These are phyloP conservation scores for Drosophila kurseongensis DNA, from an alignment of 1,140 invertebrate genomes.

Conservation along the genomic window DNA sequence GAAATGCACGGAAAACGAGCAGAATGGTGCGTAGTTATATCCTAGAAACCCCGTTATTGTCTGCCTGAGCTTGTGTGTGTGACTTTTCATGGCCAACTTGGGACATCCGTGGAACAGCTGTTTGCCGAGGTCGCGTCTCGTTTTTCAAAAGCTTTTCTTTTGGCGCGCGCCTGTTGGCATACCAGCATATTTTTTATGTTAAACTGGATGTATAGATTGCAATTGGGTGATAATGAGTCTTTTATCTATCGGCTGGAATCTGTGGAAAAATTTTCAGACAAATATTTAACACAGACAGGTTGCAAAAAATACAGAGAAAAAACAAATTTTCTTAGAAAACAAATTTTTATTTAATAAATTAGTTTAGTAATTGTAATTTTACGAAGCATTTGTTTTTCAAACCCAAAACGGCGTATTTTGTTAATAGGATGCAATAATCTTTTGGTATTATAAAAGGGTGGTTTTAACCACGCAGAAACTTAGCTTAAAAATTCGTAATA, in stretches of 20 bases:
- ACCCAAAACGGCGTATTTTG: too few species aligned
- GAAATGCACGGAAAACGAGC: constrained; percentile 55
- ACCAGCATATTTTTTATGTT: constrained; percentile 22
- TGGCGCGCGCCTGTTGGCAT: constrained; percentile 71
- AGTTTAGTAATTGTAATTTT: too few species aligned
- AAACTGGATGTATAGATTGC: not conserved
- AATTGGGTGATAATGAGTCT: not conserved
- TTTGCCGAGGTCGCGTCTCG: constrained; percentile 13
- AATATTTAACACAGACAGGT: not conserved
- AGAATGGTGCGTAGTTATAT: constrained; percentile 66
- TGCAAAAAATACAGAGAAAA: too few species aligned
- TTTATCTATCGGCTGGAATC: not conserved
- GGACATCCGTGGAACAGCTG: constrained; percentile 59
- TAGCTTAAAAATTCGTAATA: too few species aligned
- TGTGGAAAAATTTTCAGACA: not conserved
- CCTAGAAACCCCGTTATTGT: constrained; percentile 1
- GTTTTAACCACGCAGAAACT: too few species aligned
- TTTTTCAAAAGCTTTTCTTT: constrained; percentile 40
- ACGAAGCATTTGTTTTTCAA: too few species aligned
- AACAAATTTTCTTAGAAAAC: too few species aligned
- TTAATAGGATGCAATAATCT: too few species aligned
- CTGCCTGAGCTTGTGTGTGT: constrained; percentile 21
- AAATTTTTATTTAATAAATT: too few species aligned
- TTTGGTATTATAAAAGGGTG: too few species aligned
- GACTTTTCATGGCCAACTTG: constrained; percentile 40